Percentiles rank a stretch among this genome's conserved stretches.
Conservation (phyloP, 2,888 invertebrate genomes). For the Odontothrips loti region DNA sequence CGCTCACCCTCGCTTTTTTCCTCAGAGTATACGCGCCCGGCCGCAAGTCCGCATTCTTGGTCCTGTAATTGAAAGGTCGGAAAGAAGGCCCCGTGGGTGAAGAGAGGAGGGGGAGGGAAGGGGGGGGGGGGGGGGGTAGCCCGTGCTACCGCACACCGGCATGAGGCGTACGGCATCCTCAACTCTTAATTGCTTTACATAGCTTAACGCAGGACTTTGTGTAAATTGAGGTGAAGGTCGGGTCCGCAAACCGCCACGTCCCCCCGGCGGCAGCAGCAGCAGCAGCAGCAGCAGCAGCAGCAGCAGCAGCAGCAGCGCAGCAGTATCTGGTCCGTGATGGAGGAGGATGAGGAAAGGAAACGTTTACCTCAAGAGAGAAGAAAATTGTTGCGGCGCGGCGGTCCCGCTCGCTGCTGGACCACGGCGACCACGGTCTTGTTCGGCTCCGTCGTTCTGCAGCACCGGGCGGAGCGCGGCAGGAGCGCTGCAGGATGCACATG, state of each 20-base stretch:
- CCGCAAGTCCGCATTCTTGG: constrained; percentile 29
- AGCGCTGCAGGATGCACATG: too few relatives aligned
- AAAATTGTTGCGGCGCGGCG: too few relatives aligned
- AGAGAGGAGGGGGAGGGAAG: neutral
- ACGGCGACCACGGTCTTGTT: too few relatives aligned
- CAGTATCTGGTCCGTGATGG: too few relatives aligned
- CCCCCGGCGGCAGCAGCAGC: neutral
- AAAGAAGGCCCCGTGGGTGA: neutral
- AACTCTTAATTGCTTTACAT: constrained; percentile 27
- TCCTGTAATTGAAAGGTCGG: constrained; percentile 1
- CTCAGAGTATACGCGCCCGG: constrained; percentile 33
- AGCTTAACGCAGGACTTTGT: neutral
- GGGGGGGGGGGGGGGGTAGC: neutral
- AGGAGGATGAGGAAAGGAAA: too few relatives aligned
- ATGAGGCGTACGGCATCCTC: neutral
- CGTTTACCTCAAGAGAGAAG: too few relatives aligned
- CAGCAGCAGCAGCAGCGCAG: too few relatives aligned
- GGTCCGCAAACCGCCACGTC: too few relatives aligned
- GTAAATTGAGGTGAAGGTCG: constrained; percentile 20
- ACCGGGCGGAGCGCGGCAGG: too few relatives aligned
- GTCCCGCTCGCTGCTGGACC: too few relatives aligned
- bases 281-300: too few relatives aligned
- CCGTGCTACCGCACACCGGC: neutral
- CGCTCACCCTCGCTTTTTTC: constrained; percentile 30
- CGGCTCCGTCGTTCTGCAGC: too few relatives aligned